Base-by-base conservation (phyloP, 2,888 invertebrate genomes). In the Heteromyza rotundicornis region DNA sequence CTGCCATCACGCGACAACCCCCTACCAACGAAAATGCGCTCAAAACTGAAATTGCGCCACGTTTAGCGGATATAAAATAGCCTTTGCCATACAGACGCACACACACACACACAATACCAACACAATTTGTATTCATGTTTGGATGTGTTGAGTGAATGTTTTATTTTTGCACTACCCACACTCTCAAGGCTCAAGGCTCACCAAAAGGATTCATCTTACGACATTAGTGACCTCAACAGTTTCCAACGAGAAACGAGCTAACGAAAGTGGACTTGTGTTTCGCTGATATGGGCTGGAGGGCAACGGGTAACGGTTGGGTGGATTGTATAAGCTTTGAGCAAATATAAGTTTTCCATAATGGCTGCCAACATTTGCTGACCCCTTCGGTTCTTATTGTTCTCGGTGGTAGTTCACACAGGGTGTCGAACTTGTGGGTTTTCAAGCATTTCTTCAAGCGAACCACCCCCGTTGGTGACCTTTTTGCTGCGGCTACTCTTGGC, bases 191-290 rank as follows among this genome's bases (percentile, higher is more conserved):
- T 74, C 73, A 40, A 14, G 12, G 47, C 20, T 72, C 68, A 73
- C 73, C 72, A 64, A 73, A 77, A 73, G 76, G 76, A 78, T 77
- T 77, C 76, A 75, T 78, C 77, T 77, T 78, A 67, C 63, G 64
- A 77, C 75, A 76, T 72, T 70, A 71, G 74, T 77, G 78, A 78
- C 78, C 77, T 76, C 78, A 70, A 72, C 77, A 73, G 73, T 71
- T 23, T 70, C 68, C 68, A 32, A n/a, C 49, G 32, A 36, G n/a
- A 44, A n/a, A n/a, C 20, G 10, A 27, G 10, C 5, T 7, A 40
- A 40, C 40, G 40, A n/a, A 40, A 40, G 17, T 27, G 59, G 17
- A 53, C 19, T 32, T 22, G 57, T 35, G 51, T 32, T 20, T 54
- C 70, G 61, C 49, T 60, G 57, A n/a, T 22, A 8, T 19, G 19